Base-by-base conservation (phyloP, 2,888 invertebrate genomes). In the Timandra comae region DNA sequence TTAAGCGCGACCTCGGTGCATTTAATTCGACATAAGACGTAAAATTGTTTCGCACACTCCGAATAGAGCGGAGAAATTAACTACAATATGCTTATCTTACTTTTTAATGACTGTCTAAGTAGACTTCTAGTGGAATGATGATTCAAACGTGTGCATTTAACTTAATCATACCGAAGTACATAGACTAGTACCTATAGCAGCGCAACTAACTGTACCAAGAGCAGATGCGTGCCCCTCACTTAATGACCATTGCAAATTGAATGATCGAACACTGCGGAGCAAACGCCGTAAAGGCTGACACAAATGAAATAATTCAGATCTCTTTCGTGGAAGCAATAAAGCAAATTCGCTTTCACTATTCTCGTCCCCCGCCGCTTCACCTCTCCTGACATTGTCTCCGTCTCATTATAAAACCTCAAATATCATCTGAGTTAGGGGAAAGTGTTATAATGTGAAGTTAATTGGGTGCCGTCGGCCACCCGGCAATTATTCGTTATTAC, bases 371-470 rank as follows among this genome's bases (percentile, higher is more conserved):
- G 35, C 30, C 31, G 30, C 35, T 41, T 48, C 52, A 38, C 38
- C 47, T 46, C 31, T 30, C 35, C 40, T 40, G 49, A 44, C 58
- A 62, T 66, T 58, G 63, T 67, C 60, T 66, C 50, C 35, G 49
- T 36, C 53, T 60, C 58, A 62, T 62, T 65, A 66, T 55, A 52
- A 61, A 59, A 62, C 56, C 46, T 57, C 52, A 46, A 63, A 67
- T 57, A 65, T 58, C 55, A 63, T 63, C 55, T 52, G 51, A 51
- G 57, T 62, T 60, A 56, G 59, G 63, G 63, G 69, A 73, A 75
- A 73, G 72, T 68, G 60, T 58, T 56, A 52, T 59, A 63, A 67
- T 63, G 52, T 49, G 37, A 55, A 68, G 39, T 61, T 69, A 66
- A 71, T 70, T 68, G 63, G 56, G 52, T 48, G 48, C 41, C 49